Base-by-base conservation (phyloP, 1,140 invertebrate genomes). In the Drosophila quadrilineata region DNA sequence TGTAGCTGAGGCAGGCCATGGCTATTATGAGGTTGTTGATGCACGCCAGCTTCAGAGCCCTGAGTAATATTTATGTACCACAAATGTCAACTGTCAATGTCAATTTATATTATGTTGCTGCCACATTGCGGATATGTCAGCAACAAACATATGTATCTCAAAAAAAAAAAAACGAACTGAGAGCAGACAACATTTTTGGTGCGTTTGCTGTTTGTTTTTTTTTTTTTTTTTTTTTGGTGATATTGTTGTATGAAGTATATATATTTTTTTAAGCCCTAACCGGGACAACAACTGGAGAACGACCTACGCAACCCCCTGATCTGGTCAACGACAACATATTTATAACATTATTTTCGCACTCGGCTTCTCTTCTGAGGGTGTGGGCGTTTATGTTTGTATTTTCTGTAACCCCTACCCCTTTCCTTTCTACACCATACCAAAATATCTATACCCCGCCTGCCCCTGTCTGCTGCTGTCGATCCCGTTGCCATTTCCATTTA, bases 71-170 rank as follows among this genome's bases (percentile, higher is more conserved):
- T 82, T 82, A 82, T 82, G 76, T 82, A 82, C 76, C 76, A 82
- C 76, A 82, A 84, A 82, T 82, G 76, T 82, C 76, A 82, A 82
- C 76, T 82, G 76, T 82, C 76, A 82, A 82, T 82, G 76, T 82
- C 76, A 82, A 82, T 82, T 82, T 82, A 82, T 82, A 82, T 80
- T 75, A 80, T 80, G 76, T 72, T 82, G 76, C 76, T 84, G 76
- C 76, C 76, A 82, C 76, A 82, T 82, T 82, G 76, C 76, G 76
- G 76, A 82, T 82, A 84, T 82, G 76, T 82, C 76, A 84, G 77
- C 76, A 68, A 62, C 75, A 73, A 82, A 82, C 76, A 84, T 76
- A 84, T 82, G 76, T 82, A 82, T 73, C 68, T 76, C 60, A 72
- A 75, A 59, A 72, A n/a, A n/a, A n/a, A n/a, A n/a, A n/a, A n/a